A percentile compares a stretch with the other conserved stretches of the same genome.
phyloP scores from a whole-genome alignment of 2,113 vertebrate genomes.

The Microtus montanus region DNA sequence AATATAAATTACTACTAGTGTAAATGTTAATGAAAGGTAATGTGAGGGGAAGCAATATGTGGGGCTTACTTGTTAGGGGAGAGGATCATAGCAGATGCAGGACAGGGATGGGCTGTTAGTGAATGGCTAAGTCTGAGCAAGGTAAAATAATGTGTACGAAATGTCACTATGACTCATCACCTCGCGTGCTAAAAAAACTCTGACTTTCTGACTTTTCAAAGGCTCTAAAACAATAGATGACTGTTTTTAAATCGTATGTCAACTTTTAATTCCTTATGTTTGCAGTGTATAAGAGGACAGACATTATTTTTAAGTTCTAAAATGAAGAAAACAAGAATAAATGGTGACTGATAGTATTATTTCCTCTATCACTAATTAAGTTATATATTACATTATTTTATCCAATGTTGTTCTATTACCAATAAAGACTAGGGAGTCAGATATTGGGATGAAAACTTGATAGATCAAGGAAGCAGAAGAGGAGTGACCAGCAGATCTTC shows the following conservation, averaged over 20 bases:
- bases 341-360: too few species aligned
- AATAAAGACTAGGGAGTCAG: too few species aligned
- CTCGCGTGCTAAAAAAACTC: not conserved
- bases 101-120: not conserved
- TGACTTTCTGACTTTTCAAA: not conserved
- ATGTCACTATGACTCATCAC: not conserved
- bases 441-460: too few species aligned
- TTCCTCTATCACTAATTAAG: too few species aligned
- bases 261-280: not conserved
- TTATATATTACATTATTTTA: too few species aligned
- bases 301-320: too few species aligned
- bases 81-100: not conserved
- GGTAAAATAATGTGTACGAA: not conserved
- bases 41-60: not conserved
- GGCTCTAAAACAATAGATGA: too few species aligned
- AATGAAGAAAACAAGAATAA: too few species aligned
- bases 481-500: too few species aligned
- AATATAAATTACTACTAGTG: not conserved
- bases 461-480: too few species aligned
- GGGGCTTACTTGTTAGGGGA: too few species aligned
- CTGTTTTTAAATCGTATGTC: not conserved
- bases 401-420: too few species aligned
- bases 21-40: not conserved
- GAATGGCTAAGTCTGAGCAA: not conserved
- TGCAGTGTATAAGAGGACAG: not conserved